Base-by-base conservation (phyloP, 2,797 vertebrate genomes). In the Toxotes lorentzi region DNA sequence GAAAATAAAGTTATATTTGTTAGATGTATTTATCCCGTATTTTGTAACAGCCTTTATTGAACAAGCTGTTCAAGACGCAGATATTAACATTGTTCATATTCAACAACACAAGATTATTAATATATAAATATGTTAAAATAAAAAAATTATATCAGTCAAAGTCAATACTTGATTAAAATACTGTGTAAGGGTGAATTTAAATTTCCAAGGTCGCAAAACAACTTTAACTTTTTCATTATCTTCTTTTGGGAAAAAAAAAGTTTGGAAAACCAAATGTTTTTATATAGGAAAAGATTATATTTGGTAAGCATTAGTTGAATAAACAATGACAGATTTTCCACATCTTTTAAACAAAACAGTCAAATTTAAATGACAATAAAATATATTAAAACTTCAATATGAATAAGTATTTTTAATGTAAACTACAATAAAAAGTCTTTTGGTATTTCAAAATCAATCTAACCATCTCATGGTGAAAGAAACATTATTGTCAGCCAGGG, bases 11-110 rank as follows among this genome's bases (percentile, higher is more conserved):
- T n/a, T n/a, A 10, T 11, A 19, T 41, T 74, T 41, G 32, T 60
- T 41, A 3, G 45, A 60, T 35, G 5, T 16, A 58, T 68, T 32
- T 30, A 67, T 60, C 35, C 16, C 14, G 70, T 10, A 59, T 73
- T 51, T 56, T 70, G 11, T 38, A 50, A 48, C 9, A 11, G 47
- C 50, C 12, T 17, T 43, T 45, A 56, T 48, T 70, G 12, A 58
- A 53, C 13, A 17, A 34, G 53, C 14, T 13, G 35, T 67, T 4
- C 27, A n/a, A 35, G 68, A 70, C 2, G 12, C 5, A 8, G 8
- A 63, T 11, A 63, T 58, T 7, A 43, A 43, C 6, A 54, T 5
- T 30, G 21, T 71, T 73, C 35, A 11, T 4, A 67, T 43, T 57
- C 10, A 40, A 10, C 7, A 73, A 16, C 17, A 50, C 2, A 71